Evolutionary conservation across 2,888 invertebrate species (phyloP).

Genomic region (Sesamia inferens): DNA sequence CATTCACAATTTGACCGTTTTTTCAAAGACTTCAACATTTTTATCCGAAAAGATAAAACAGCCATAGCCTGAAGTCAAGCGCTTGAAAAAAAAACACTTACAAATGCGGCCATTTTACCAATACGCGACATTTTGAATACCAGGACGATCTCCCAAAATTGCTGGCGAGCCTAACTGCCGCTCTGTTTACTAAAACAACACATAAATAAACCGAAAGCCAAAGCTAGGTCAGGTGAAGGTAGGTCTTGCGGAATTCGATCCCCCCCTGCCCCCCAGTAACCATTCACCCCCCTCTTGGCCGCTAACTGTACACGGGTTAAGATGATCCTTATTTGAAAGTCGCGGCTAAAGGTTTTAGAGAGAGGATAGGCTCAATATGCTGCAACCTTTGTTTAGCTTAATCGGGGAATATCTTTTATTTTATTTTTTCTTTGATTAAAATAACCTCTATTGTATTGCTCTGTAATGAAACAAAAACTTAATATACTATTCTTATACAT

Average conservation of each 20-base stretch:
- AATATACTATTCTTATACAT: not conserved
- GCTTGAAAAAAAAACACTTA: not conserved
- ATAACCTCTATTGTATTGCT: not conserved
- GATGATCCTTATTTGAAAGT: constrained; percentile 65
- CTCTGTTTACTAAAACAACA: constrained; percentile 66
- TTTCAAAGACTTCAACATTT: not conserved
- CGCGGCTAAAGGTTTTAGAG: constrained; percentile 54
- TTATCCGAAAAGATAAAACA: not conserved
- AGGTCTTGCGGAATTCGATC: constrained; percentile 79
- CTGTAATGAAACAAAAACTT: not conserved
- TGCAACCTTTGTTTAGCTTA: constrained; percentile 42
- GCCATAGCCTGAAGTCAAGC: too few species aligned
- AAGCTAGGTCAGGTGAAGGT: constrained; percentile 84
- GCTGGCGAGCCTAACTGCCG: constrained; percentile 55
- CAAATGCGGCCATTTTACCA: constrained; percentile 12
- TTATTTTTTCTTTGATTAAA: not conserved
- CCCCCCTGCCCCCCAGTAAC: constrained; percentile 65
- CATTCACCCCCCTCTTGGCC: constrained; percentile 60
- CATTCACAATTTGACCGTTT: not conserved
- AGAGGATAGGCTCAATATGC: constrained; percentile 53
- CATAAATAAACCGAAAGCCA: constrained; percentile 71
- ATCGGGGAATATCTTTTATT: not conserved
- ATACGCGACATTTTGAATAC: constrained; percentile 34
- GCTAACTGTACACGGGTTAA: constrained; percentile 59
- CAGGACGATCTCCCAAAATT: constrained; percentile 40